Conservation (phyloP, 2,797 vertebrate species). For the Centropyge bicolor region DNA sequence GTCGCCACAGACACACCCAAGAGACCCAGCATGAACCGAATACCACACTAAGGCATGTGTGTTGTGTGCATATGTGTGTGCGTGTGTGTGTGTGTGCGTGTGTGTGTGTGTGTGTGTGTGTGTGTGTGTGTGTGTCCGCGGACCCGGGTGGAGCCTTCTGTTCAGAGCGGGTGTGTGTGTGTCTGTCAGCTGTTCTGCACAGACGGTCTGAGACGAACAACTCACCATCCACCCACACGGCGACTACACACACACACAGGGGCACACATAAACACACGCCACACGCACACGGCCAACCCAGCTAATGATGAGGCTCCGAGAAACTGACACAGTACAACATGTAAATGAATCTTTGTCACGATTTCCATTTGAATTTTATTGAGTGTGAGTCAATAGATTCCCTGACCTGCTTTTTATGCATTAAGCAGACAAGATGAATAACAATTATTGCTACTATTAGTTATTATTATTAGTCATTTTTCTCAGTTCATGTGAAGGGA, state of each 20-base stretch:
- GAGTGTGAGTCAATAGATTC: conserved; percentile 42
- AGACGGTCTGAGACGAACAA: conserved; percentile 77
- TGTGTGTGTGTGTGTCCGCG: conserved; percentile 49
- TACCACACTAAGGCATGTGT: conserved; percentile 67
- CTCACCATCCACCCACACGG: conserved; percentile 70
- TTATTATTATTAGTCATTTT: conserved; percentile 51
- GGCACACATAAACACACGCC: conserved; percentile 55
- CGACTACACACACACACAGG: conserved; percentile 36
- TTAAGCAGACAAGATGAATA: conserved; percentile 36
- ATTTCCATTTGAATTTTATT: conserved; percentile 33
- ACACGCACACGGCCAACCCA: conserved; percentile 60
- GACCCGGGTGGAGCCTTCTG: conserved; percentile 76
- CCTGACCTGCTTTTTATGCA: conserved; percentile 65
- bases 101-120: conserved; percentile 16
- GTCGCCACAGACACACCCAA: conserved; percentile 74
- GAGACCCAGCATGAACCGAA: conserved; percentile 68
- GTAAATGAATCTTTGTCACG: conserved; percentile 54
- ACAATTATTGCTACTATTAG: conserved; percentile 50
- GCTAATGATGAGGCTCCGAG: conserved; percentile 31
- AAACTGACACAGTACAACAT: conserved; percentile 46
- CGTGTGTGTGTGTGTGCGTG: background rate
- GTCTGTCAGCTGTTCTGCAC: conserved; percentile 82
- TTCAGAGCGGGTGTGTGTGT: conserved; percentile 68
- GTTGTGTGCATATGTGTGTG: conserved; percentile 14
- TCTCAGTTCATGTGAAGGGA: conserved; percentile 26